Percentiles rank a stretch among this genome's conserved stretches.
phyloP scores from a whole-genome alignment of 2,797 vertebrate genomes.

The Rhinella marina region DNA sequence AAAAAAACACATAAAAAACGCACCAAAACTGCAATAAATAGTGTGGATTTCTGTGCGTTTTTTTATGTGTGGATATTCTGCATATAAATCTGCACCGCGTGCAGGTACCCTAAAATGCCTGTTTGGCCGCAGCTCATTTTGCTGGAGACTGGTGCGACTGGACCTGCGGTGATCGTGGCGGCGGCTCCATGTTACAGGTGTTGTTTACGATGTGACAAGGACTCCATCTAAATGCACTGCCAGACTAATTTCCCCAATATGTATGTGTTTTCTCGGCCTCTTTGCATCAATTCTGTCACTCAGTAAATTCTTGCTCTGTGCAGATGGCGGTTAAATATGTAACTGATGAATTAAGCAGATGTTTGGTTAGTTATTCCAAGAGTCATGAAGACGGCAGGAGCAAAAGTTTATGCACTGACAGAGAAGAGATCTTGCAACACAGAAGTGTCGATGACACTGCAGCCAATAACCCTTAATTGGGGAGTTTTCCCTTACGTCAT shows the following conservation, averaged over 20 bases:
- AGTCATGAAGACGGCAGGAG: constrained; percentile 8
- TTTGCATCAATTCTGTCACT: background rate
- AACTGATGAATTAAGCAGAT: constrained; percentile 41
- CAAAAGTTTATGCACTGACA: constrained; percentile 28
- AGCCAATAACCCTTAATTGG: constrained; percentile 50
- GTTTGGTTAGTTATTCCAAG: constrained; percentile 18
- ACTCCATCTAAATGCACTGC: background rate
- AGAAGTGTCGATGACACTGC: constrained; percentile 47
- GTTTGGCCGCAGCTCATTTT: background rate
- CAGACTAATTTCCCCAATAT: background rate
- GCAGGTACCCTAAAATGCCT: background rate
- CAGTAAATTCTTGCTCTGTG: background rate
- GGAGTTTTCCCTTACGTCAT: constrained; percentile 57
- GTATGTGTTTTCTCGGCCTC: background rate
- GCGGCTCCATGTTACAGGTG: background rate
- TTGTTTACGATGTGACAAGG: background rate
- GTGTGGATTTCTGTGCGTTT: no score
- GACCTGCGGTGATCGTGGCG: background rate
- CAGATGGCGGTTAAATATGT: background rate
- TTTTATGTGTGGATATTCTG: no score
- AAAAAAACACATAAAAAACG: no score
- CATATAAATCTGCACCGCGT: no score
- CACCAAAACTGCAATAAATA: no score
- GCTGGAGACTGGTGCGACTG: background rate
- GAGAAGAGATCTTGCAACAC: constrained; percentile 8